These are phyloP conservation scores for Tolmerus cingulatus DNA, from an alignment of 2,888 invertebrate species.

Conservation along the genomic window DNA sequence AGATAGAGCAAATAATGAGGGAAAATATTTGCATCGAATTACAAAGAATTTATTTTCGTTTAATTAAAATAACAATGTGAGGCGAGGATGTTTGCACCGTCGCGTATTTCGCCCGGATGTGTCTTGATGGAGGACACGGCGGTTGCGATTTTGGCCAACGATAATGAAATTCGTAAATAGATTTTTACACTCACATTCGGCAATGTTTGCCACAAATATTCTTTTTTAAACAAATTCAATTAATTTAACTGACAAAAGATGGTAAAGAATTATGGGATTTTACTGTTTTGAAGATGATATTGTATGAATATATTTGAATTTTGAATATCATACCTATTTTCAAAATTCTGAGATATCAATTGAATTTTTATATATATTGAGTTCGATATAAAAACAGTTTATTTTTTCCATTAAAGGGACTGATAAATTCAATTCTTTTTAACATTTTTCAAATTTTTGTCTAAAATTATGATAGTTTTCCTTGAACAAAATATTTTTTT, in stretches of 20 bases:
- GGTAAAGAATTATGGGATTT: background rate
- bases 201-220: background rate
- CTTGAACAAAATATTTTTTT: too few species aligned
- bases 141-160: background rate
- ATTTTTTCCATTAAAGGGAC: too few species aligned
- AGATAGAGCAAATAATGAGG: constrained; percentile 52
- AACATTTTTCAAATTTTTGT: too few species aligned
- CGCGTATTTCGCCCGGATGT: background rate
- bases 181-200: background rate
- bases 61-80: constrained; percentile 53
- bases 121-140: background rate
- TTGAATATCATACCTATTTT: background rate
- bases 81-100: background rate
- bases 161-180: constrained; percentile 11
- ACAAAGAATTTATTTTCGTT: constrained; percentile 52
- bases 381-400: too few species aligned
- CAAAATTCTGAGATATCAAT: background rate
- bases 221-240: background rate
- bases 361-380: too few species aligned
- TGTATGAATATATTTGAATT: background rate
- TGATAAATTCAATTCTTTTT: too few species aligned
- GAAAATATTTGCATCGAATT: constrained; percentile 54
- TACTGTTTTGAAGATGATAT: background rate
- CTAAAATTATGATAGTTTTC: too few species aligned
- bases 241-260: background rate